Evolutionary conservation across 2,888 invertebrate genomes (phyloP), one percentile per base, ranked within the genome.

Genomic region (Gisinianus flammeolus): DNA sequence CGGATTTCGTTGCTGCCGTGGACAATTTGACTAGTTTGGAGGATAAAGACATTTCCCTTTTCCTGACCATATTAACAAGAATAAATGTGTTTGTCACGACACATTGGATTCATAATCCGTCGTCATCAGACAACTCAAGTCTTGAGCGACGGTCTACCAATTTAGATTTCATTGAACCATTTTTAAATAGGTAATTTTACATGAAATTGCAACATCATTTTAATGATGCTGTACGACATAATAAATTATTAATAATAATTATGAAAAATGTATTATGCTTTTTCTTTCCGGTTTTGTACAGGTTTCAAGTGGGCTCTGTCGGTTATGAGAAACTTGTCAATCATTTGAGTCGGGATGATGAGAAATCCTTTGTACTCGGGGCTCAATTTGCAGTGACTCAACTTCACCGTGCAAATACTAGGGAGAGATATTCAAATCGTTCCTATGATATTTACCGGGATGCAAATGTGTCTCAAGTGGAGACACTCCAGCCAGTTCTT

Each of bases 361-460:
- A 82, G 30, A 69, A 70, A 19, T 71, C 76, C 44, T 80, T 81
- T 69, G 35, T 84, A 30, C 81, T 85, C 73, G 81, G 79, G 31
- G 79, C 83, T 22, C 72, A 79, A 67, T 30, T 83, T 16, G 84
- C 82, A 19, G 67, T 80, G 22, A 76, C 58, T 19, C 44, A 72
- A 19, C 33, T 76, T 0, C 71, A 75, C 74, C 28, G 16, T 69
- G 73, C 35, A 22, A 44, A 77, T 69, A 30, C 28, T 64, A 52
- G 70, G 10, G 22, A 56, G 16, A 30, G 67, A 78, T 22, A 79
- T 74, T 58, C 54, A 35, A 77, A 81, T 8, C 68, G 68, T 30
- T 79, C 84, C 10, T 89, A 90, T 79, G 93, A 97, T 86, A 94
- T 96, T 86, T 98, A 98, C 86, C 92, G 91, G 81, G 94, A 95